Base-by-base conservation (phyloP, 2,113 vertebrate genomes). In the Okapia johnstoni region DNA sequence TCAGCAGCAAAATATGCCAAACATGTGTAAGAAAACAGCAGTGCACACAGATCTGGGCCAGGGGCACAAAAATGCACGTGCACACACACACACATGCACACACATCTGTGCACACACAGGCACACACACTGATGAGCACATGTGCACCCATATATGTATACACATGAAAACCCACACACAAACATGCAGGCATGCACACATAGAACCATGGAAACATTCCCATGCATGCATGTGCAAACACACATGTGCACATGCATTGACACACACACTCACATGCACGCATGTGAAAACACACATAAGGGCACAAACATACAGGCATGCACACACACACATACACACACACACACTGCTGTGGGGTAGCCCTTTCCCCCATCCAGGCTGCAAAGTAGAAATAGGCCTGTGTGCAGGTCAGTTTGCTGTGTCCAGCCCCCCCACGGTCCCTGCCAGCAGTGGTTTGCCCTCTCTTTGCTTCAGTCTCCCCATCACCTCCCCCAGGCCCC, bases 1-100 rank as follows among this genome's bases (percentile, higher is more conserved):
- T 92, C 97, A 96, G 93, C 58, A 10, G 70, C 81, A 25, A 76
- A 96, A 90, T 23, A 66, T 76, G 94, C 57, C 88, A 92, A 50
- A 77, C 57, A 88, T 2, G 90, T 81, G 6, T 21, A 60, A 81
- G 87, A 66, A 95, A 70, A 89, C 30, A 19, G 63, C 3, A 0
- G 21, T 2, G 6, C 4, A 0, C 9, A 36, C 2, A 1, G 70
- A n/a, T 46, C 88, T 1, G 30, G 63, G 54, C 26, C 1, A 63
- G 83, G 73, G 57, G 85, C 63, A 5, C 46, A 36, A 54, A 40
- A 1, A 16, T 1, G 5, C 19, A 3, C n/a, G 12, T 0, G 1
- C 11, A 8, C 23, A 1, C 12, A 4, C 28, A 10, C 13, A 4
- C 28, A 4, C 2, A 3, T 2, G 5, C 19, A 13, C 16, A 11